Evolutionary conservation across 2,113 vertebrate genomes (phyloP), one percentile per base, ranked within the genome.

Genomic region (Cebus imitator): DNA sequence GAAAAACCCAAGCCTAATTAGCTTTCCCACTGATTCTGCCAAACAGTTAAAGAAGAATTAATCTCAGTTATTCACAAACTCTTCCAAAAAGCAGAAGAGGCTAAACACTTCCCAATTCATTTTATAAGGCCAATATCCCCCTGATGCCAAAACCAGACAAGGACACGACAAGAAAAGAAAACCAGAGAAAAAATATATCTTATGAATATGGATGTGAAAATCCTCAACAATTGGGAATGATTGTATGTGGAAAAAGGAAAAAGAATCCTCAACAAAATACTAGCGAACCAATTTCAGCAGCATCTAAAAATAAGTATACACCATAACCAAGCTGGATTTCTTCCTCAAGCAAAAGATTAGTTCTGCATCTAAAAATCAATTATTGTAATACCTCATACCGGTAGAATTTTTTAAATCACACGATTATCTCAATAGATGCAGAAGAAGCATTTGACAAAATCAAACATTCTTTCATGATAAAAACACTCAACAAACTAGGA

Each of bases 191-290:
- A 78, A 95, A 37, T 75, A n/a, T 75, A 12, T 23, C 57, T 64
- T 80, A 89, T 35, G 40, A 88, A 93, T 35, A 58, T n/a, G 9
- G 10, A 89, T 37, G 61, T 21, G 23, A 92, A 87, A 87, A 75
- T 82, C 55, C 52, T 82, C 76, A 82, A 37, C n/a, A 92, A 96
- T 64, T 64, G 27, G 12, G 5, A 64, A 64, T 32, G 61, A 64
- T 64, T 64, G 61, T 32, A 64, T 64, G 61, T 32, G 61, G 61
- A 64, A 64, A 64, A 64, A 64, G 61, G 30, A 32, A 30, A 64
- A 75, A 92, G 72, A 82, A 75, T 82, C 66, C n/a, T 82, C 76
- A 82, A 37, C n/a, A 92, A 96, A 93, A 84, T 40, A 48, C 61
- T 61, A 70, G 4, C 58, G 70, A 70, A 43, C 40, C 40, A 68